Base-by-base conservation (phyloP, 2,888 invertebrate genomes). In the Amphiduros pacificus region DNA sequence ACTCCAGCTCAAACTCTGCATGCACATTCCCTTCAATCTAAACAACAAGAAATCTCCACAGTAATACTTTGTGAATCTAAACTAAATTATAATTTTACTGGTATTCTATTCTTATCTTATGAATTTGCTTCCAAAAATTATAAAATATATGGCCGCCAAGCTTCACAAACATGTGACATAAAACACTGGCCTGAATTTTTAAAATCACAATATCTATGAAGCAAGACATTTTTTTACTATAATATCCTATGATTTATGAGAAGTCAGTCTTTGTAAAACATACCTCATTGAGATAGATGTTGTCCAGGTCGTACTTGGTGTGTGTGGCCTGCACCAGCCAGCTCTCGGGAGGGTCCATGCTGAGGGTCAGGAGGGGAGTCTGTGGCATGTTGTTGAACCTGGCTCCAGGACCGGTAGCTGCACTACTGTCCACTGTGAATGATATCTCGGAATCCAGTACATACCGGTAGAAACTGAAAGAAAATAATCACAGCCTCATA, bases 1-100 rank as follows among this genome's bases (percentile, higher is more conserved):
- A 91, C 79, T 98, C 97, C 73, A 99, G 83, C 81, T 98, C 97
- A 84, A 94, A 99, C 82, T 95, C 93, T 74, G 97, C 97, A 78
- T 75, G 84, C 73, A 85, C 83, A 40, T 81, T 81, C 20, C 51
- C 51, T 17, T 32, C 32, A 29, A 44, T 44, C 44, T 44, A 22
- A 17, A 44, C 6, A 44, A 44, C 6, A 44, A 44, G 22, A 44
- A 17, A 36, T 11, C 17, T 9, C 9, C 11, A 17, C 11, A 36
- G 36, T 36, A 17, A 36, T 36, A 36, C 17, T n/a, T n/a, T n/a
- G n/a, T n/a, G n/a, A n/a, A n/a, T n/a, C n/a, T n/a, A n/a, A n/a
- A n/a, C n/a, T n/a, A n/a, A n/a, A n/a, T n/a, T n/a, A n/a, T n/a
- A n/a, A n/a, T n/a, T n/a, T n/a, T n/a, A n/a, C n/a, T n/a, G n/a